Evolutionary conservation across 2,888 invertebrate genomes (phyloP), one percentile per base, ranked within the genome.

Genomic region (Volucella inflata): DNA sequence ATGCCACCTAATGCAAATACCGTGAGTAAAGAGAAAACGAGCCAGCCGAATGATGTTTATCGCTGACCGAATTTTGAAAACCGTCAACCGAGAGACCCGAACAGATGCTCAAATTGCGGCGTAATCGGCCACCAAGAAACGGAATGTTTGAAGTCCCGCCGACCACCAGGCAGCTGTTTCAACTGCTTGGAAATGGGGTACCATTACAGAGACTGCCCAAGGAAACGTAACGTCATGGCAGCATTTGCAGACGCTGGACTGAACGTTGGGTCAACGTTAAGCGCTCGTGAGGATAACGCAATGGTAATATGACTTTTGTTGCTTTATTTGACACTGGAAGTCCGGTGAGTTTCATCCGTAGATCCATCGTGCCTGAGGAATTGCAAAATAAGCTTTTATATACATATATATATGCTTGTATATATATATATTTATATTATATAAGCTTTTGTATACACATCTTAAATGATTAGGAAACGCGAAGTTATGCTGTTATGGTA

Each of bases 251-350:
- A 36, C 36, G 38, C 17, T 42, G 21, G 44, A 12, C 6, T 11
- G 17, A 16, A 11, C 55, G 53, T 16, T 68, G 44, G 11, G 44
- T 14, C 21, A 62, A 62, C 46, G 10, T 48, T 46, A 55, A 40
- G 10, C 8, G 40, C 30, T n/a, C 2, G 21, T 46, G 48, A 75
- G 9, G 12, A 38, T 40, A 53, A 17, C 38, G 40, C 16, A 55
- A 64, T 12, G 17, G 11, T 62, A n/a, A 60, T 46, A 10, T 17
- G 40, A 53, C 12, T 64, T 78, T 44, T 51, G 16, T 48, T 55
- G 53, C 59, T 42, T 46, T 59, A 55, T 57, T 71, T 44, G 78
- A 78, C 64, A 78, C 53, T 14, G 64, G 78, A 30, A 48, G 50
- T 48, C 71, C 57, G 11, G 59, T 62, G 21, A 78, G 64, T 71